Evolutionary conservation across 2,113 vertebrate species (phyloP).

Genomic region (Baryphthengus martii): DNA sequence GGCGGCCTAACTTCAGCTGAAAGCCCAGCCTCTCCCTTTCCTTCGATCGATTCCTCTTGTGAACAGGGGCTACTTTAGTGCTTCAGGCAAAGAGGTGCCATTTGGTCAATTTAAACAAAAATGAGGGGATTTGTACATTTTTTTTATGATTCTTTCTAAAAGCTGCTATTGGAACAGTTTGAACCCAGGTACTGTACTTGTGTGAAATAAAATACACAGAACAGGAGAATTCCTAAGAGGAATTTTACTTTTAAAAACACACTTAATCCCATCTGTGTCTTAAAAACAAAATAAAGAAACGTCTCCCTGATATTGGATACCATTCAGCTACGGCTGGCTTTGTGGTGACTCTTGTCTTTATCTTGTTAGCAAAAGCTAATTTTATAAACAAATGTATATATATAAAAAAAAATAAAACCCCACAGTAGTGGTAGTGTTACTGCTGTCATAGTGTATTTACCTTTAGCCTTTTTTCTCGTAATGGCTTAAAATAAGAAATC

Average conservation of each 20-base stretch:
- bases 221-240: neutral
- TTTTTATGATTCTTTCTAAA: constrained; percentile 41
- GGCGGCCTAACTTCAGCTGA: constrained; percentile 72
- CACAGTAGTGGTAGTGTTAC: neutral
- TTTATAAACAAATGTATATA: neutral
- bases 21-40: constrained; percentile 82
- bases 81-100: constrained; percentile 83
- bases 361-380: constrained; percentile 14
- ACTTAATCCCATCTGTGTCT: neutral
- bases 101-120: constrained; percentile 82
- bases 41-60: constrained; percentile 85
- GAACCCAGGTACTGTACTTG: neutral
- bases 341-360: neutral
- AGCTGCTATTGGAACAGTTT: neutral
- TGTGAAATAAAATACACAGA: neutral
- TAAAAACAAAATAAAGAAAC: neutral
- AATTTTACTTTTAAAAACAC: neutral
- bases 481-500: constrained; percentile 70
- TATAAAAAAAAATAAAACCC: neutral
- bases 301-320: neutral
- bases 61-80: constrained; percentile 75
- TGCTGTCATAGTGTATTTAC: neutral
- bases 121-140: constrained; percentile 50
- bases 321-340: neutral
- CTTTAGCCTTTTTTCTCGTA: constrained; percentile 51